phyloP scores from a whole-genome alignment of 2,888 invertebrate species.

The Yponomeuta sedellus region DNA sequence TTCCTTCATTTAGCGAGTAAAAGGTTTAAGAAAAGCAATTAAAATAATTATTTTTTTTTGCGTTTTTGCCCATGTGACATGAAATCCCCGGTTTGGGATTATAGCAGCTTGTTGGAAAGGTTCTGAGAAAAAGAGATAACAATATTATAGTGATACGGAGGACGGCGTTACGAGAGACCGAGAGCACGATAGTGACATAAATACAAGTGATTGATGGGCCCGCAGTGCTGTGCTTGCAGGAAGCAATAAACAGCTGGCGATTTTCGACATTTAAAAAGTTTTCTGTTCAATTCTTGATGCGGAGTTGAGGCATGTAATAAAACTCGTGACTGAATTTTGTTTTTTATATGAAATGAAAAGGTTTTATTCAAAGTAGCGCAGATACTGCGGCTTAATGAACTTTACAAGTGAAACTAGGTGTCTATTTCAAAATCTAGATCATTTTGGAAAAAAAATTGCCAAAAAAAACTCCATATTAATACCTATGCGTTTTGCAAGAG shows the following conservation, averaged over 20 bases:
- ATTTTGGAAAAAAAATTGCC: too few relatives aligned
- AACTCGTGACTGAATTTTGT: constrained; percentile 19
- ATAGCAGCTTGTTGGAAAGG: constrained; percentile 34
- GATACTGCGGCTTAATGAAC: too few relatives aligned
- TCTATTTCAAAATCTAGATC: too few relatives aligned
- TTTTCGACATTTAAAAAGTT: constrained; percentile 34
- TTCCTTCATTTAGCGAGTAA: too few relatives aligned
- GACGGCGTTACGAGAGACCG: constrained; percentile 33
- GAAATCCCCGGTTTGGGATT: constrained; percentile 33
- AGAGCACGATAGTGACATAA: constrained; percentile 66
- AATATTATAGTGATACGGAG: not conserved
- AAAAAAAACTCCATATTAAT: too few relatives aligned
- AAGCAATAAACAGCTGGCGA: constrained; percentile 69
- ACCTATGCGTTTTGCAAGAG: too few relatives aligned
- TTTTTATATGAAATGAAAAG: too few relatives aligned
- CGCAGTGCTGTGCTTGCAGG: constrained; percentile 64
- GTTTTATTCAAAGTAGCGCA: too few relatives aligned
- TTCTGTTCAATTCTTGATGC: constrained; percentile 6
- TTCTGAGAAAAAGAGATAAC: not conserved
- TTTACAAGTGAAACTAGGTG: too few relatives aligned
- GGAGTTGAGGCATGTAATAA: constrained; percentile 34
- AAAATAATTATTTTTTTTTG: too few relatives aligned
- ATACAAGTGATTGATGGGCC: constrained; percentile 70
- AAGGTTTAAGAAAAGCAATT: too few relatives aligned
- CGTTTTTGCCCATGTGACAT: constrained; percentile 39